Evolutionary conservation across 2,113 vertebrate species (phyloP), one percentile per base, ranked within the genome.

Genomic region (Ivindomyrus marchei): DNA sequence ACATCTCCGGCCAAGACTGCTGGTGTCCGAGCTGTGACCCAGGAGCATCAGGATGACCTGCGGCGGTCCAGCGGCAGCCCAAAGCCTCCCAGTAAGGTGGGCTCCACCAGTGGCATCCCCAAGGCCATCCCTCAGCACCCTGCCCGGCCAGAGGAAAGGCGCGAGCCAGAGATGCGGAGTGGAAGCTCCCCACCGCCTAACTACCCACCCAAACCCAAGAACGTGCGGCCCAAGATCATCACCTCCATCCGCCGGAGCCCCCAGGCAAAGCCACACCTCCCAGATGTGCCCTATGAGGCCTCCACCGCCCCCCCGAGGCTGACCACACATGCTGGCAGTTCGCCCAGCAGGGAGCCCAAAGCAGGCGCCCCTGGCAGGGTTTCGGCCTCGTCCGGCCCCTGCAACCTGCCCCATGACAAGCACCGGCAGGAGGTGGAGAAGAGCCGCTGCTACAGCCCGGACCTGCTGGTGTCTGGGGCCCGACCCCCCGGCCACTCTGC

Each of bases 211-310:
- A 98, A 97, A 85, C 97, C 97, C 90, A 99, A 98, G 93, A 97
- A 97, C 0, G 96, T 98, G 85, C 95, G 98, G 66, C 98, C 98
- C 53, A 99, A 98, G 95, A 99, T 99, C 91, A 99, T 99, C 92
- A 99, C 98, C 0, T 99, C 97, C 24, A 96, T 99, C 13, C 95
- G 98, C 53, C 98, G 97, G 90, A 97, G 92, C 85, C 96, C 97
- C 1, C 97, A 96, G 90, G 93, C 94, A 0, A 95, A 97, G 21
- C 91, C 95, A 70, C 96, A 95, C 88, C 94, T 95, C 0, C 36
- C 90, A 0, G 96, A 97, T 1, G 62, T 94, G 0, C 90, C 96
- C 0, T 95, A 96, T 39, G 93, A 96, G 0, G 93, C 94, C 0
- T 80, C 96, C 0, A 94, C 96, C 4, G 92, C 96, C 58, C 95